phyloP scores from a whole-genome alignment of 1,140 invertebrate genomes.

The Musca domestica region DNA sequence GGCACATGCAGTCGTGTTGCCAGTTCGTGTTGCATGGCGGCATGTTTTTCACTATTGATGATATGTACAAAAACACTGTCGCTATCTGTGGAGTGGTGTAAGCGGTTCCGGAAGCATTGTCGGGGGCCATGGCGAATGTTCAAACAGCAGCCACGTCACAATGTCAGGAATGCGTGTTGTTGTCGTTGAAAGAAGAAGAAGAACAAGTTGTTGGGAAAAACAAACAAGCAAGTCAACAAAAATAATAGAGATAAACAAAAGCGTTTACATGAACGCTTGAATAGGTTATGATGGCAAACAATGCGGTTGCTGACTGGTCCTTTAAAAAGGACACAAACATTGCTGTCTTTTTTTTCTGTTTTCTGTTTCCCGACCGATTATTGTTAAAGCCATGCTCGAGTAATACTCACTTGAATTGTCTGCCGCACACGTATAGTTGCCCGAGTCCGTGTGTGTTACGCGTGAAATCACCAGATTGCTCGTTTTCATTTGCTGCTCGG shows the following conservation, averaged over 20 bases:
- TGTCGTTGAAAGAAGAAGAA: conserved; percentile 5
- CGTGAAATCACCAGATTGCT: conserved; percentile 78
- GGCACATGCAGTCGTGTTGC: conserved; percentile 40
- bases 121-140: too few relatives aligned
- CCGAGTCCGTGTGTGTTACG: conserved; percentile 74
- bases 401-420: conserved; percentile 60
- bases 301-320: too few relatives aligned
- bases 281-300: background rate
- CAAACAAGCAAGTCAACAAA: background rate
- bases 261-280: too few relatives aligned
- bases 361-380: background rate
- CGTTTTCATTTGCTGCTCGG: conserved; percentile 80
- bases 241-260: background rate
- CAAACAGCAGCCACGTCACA: background rate
- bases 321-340: background rate
- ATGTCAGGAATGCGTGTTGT: background rate
- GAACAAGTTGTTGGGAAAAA: too few relatives aligned
- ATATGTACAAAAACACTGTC: conserved; percentile 59
- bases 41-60: conserved; percentile 62
- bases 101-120: too few relatives aligned
- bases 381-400: background rate
- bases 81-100: conserved; percentile 45
- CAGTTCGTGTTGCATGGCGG: conserved; percentile 61
- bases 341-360: background rate
- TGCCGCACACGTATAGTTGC: conserved; percentile 84